Percentiles rank a stretch among this genome's conserved stretches.
phyloP scores from a whole-genome alignment of 2,113 vertebrate genomes.

The Rostratula benghalensis region DNA sequence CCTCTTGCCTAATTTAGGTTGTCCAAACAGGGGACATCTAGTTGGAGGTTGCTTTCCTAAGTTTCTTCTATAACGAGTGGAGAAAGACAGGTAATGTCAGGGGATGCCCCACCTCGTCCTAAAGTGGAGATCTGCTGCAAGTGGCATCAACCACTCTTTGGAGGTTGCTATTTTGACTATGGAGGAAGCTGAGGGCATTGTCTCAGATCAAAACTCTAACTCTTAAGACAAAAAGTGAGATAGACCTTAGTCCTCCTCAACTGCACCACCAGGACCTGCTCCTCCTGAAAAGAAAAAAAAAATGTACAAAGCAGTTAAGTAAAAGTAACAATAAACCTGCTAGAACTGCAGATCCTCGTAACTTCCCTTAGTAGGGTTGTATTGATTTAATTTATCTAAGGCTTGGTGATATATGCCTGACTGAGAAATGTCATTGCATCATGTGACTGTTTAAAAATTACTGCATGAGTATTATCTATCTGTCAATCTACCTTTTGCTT shows the following conservation, averaged over 20 bases:
- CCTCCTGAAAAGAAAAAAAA: not conserved
- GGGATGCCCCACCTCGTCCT: not conserved
- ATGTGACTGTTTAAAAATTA: not conserved
- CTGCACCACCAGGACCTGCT: not conserved
- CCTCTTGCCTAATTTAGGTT: not conserved
- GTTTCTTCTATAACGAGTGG: not conserved
- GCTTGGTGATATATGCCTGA: not conserved
- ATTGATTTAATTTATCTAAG: not conserved
- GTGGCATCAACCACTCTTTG: not conserved
- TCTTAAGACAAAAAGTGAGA: not conserved
- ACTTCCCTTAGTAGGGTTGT: not conserved
- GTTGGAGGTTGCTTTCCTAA: not conserved
- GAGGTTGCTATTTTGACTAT: not conserved
- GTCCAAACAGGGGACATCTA: not conserved
- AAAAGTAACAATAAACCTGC: not conserved
- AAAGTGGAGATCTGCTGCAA: not conserved
- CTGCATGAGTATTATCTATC: not conserved
- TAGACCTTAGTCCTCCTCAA: not conserved
- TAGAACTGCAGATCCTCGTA: not conserved
- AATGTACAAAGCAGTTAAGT: not conserved
- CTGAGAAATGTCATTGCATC: not conserved
- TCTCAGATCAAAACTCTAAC: not conserved
- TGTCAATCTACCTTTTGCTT: not conserved
- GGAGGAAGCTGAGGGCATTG: not conserved
- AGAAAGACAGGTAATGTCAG: not conserved